Percentiles rank a stretch among this genome's conserved stretches.
These are phyloP conservation scores for Aptenodytes patagonicus DNA, from an alignment of 2,113 vertebrate species.

Conservation along the genomic window DNA sequence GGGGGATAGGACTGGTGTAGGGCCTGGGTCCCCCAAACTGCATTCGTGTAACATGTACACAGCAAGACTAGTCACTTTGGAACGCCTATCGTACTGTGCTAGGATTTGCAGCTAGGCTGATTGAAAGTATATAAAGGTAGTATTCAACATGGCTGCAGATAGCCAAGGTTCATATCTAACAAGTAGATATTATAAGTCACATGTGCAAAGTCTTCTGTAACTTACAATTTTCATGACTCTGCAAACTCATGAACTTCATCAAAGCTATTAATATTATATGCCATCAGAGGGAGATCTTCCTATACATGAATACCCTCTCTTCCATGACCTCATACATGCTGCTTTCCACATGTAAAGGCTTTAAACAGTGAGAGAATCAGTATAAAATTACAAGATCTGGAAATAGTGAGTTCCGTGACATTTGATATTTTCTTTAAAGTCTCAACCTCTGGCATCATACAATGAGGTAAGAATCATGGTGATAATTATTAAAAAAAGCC, in stretches of 20 bases:
- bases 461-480: background rate
- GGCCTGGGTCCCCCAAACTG: background rate
- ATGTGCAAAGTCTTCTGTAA: background rate
- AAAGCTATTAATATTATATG: background rate
- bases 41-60: background rate
- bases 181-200: background rate
- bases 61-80: background rate
- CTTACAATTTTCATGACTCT: background rate
- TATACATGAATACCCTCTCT: background rate
- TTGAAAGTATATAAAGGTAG: background rate
- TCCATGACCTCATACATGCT: background rate
- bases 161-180: background rate
- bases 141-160: background rate
- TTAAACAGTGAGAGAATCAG: background rate
- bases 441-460: background rate
- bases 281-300: background rate
- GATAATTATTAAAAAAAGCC: background rate
- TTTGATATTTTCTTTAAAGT: background rate
- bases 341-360: background rate
- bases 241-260: background rate
- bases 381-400: background rate
- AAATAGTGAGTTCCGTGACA: background rate
- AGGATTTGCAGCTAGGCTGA: background rate
- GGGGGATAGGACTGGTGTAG: background rate
- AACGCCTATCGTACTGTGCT: background rate